These are phyloP conservation scores for Campoplex capitator DNA, from an alignment of 2,888 invertebrate species.

Conservation along the genomic window DNA sequence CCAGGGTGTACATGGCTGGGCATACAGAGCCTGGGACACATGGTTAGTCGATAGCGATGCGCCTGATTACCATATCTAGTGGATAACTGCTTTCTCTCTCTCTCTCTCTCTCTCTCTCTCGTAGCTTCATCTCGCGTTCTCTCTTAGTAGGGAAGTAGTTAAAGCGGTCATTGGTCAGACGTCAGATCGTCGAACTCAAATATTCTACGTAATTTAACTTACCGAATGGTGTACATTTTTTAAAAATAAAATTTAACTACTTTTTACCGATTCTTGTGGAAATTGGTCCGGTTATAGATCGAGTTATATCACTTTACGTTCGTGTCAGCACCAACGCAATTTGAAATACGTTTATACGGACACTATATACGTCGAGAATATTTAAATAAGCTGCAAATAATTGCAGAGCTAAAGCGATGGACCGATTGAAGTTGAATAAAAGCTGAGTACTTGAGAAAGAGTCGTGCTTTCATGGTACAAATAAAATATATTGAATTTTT, in stretches of 20 bases:
- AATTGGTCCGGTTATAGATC: neutral
- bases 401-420: too few species aligned
- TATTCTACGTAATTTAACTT: conserved; percentile 19
- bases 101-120: conserved; percentile 16
- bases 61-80: conserved; percentile 57
- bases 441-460: too few species aligned
- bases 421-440: too few species aligned
- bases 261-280: neutral
- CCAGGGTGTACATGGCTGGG: conserved; percentile 7
- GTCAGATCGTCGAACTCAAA: conserved; percentile 22
- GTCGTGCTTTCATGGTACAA: too few species aligned
- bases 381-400: too few species aligned
- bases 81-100: conserved; percentile 30
- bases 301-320: neutral
- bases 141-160: conserved; percentile 36
- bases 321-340: neutral
- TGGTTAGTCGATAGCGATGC: conserved; percentile 58
- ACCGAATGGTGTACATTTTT: neutral
- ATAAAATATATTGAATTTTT: too few species aligned
- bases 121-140: neutral
- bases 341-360: neutral
- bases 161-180: conserved; percentile 51
- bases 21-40: conserved; percentile 39
- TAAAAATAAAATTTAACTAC: neutral
- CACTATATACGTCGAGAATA: neutral